Evolutionary conservation across 2,113 vertebrate genomes (phyloP), one percentile per base, ranked within the genome.

Genomic region (Coracopsis vasa): DNA sequence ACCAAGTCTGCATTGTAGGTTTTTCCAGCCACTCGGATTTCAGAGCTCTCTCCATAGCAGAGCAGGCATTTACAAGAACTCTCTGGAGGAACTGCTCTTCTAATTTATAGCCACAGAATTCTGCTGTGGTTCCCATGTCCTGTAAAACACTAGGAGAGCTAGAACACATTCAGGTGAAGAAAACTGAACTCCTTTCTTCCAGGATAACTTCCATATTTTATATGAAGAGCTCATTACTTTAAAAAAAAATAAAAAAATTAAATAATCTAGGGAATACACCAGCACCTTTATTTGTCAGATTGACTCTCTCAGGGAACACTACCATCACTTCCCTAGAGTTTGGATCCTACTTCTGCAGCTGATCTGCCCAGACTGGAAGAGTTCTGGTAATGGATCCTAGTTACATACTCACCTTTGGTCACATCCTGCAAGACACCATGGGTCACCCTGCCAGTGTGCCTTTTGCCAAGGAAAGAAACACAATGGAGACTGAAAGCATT

Each of bases 1-100:
- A 50, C 5, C 27, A 47, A 80, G 20, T 27, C 18, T 67, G n/a
- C n/a, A 81, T 7, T 42, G 4, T 23, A 71, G 11, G 2, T 54
- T 54, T 42, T 48, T 20, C 29, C 56, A 13, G 2, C 17, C 0
- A 0, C 25, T 71, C 21, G 33, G 37, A 74, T 58, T 78, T 85
- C 56, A 75, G 61, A 75, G 4, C 11, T 25, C 25, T 44, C 51
- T 80, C 19, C 58, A 79, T 25, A 74, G 15, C 23, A 62, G 9
- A 81, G 47, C 20, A 77, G 17, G 7, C 5, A 9, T 9, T 45
- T 83, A 25, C 1, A 78, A 70, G 28, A 71, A 6, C 7, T 2
- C 12, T 56, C 13, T 48, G 31, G 42, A 74, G 5, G 25, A 74
- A 33, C 4, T 20, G 7, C 8, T 42, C 50, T 74, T 74, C 42